Base-by-base conservation (phyloP, 2,888 invertebrate genomes). In the Poecilus cupreus region DNA sequence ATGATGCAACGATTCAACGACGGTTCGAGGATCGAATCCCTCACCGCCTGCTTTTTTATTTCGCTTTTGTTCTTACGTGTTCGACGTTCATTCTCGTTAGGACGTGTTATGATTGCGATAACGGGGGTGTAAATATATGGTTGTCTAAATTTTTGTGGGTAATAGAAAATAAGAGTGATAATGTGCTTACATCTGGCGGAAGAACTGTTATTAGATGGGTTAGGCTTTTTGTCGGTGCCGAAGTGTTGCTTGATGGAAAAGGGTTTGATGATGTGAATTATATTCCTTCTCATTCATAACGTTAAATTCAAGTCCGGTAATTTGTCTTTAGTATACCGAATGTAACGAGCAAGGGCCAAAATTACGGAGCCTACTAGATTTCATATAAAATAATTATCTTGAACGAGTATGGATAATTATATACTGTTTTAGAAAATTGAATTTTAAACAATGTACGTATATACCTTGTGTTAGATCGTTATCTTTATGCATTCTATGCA, bases 121-220 rank as follows among this genome's bases (percentile, higher is more conserved):
- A 70, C 72, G 46, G 75, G 75, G 75, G 75, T 75, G 75, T 51
- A 75, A 75, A 32, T 75, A 75, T 46, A 72, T 22, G 43, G 51
- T 32, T 49, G 49, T 24, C 49, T 24, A 22, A 75, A 75, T 51
- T 51, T 51, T 24, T 51, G 75, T 75, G 51, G n/a, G 54, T 75
- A 75, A 75, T 75, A 75, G 75, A 75, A 75, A 75, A 75, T 51
- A 49, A 49, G 46, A 72, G 22, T 46, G 72, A 72, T 72, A 72
- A 72, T 72, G 46, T 43, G 72, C 13, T 0, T 24, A 68, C 68
- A 39, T 18, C 54, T 24, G 24, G 22, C 22, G 8, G 18, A 60
- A 13, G 13, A n/a, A 46, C 72, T 72, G n/a, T 72, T 72, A 72
- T 72, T 72, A 72, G 20, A 6, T 13, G 16, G 18, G 43, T 3